Conservation (phyloP, 2,888 invertebrate genomes). For the Plagodis dolabraria region DNA sequence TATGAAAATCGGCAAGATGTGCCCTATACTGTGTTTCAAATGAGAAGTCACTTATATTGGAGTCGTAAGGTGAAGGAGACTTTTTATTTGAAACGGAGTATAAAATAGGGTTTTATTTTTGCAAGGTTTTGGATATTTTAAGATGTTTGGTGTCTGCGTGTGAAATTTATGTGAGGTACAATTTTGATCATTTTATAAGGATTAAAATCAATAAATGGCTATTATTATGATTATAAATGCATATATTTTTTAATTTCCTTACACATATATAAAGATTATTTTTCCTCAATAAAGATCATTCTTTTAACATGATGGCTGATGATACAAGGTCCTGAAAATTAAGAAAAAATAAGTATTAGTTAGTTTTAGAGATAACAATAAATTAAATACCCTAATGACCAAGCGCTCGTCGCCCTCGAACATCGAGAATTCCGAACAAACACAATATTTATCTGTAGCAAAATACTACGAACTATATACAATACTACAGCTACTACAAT, state of each 20-base stretch:
- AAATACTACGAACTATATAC: no score
- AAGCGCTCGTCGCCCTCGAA: no score
- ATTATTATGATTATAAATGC: conserved; percentile 27
- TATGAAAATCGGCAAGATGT: background rate
- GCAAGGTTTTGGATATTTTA: conserved; percentile 1
- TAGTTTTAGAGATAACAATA: no score
- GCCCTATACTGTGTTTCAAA: background rate
- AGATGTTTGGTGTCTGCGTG: conserved; percentile 18
- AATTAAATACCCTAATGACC: no score
- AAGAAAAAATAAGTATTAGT: no score
- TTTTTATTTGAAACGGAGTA: no score
- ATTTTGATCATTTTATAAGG: conserved; percentile 37
- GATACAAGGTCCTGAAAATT: conserved; percentile 66
- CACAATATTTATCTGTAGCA: no score
- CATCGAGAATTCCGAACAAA: no score
- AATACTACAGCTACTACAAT: no score
- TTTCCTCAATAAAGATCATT: conserved; percentile 44
- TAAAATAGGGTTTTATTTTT: no score
- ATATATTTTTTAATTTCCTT: conserved; percentile 20
- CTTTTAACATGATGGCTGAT: conserved; percentile 71
- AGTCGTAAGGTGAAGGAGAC: no score
- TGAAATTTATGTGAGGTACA: conserved; percentile 14
- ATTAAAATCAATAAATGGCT: conserved; percentile 38
- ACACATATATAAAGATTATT: conserved; percentile 4
- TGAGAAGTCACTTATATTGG: background rate